Conservation (phyloP, 2,113 vertebrate species). For the Sisor rabdophorus region DNA sequence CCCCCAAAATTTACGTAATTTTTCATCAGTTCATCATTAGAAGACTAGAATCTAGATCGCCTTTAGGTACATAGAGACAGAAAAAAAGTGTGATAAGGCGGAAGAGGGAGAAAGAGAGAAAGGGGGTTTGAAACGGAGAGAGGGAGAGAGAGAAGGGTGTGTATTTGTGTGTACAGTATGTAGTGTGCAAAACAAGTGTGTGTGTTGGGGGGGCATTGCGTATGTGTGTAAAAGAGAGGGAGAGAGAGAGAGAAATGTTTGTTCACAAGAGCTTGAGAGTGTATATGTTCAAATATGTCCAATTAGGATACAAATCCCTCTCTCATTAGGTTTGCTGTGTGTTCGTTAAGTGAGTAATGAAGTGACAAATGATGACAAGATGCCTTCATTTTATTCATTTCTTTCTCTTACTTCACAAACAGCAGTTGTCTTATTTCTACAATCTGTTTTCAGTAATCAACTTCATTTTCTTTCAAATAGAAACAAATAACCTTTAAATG, state of each 20-base stretch:
- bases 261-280: no score
- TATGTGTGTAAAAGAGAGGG: background rate
- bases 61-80: background rate
- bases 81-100: background rate
- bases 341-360: slow-evolving; percentile 42
- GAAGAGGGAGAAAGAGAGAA: background rate
- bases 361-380: slow-evolving; percentile 31
- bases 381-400: background rate
- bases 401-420: background rate
- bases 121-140: no score
- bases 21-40: no score
- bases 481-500: slow-evolving; percentile 1
- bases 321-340: slow-evolving; percentile 32
- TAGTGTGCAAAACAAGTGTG: background rate
- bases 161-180: background rate
- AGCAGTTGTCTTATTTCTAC: background rate
- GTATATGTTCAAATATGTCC: background rate
- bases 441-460: slow-evolving; percentile 1
- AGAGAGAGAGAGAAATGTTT: no score
- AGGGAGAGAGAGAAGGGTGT: no score
- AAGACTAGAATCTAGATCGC: no score
- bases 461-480: background rate
- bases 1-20: no score
- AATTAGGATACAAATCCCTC: slow-evolving; percentile 30
- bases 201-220: no score